Percentiles rank a stretch among this genome's conserved stretches.
These are phyloP conservation scores for Spea bombifrons DNA, from an alignment of 2,113 vertebrate genomes.

Conservation along the genomic window DNA sequence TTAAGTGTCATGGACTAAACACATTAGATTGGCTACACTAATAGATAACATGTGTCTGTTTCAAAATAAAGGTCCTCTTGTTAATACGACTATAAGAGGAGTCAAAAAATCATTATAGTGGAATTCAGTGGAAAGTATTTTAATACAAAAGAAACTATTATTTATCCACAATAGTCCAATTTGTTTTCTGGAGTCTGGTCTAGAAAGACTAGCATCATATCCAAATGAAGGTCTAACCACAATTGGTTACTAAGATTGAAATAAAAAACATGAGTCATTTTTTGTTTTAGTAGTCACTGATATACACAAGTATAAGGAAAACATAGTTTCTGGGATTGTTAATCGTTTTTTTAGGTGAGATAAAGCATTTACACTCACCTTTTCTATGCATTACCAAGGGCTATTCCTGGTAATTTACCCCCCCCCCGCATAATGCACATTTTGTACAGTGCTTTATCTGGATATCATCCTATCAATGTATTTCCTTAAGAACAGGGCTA, in stretches of 20 bases:
- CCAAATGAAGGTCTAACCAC: constrained; percentile 2
- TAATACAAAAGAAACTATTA: background rate
- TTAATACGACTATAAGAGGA: constrained; percentile 2
- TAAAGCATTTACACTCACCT: no score
- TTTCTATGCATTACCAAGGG: no score
- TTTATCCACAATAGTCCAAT: constrained; percentile 1
- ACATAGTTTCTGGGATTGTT: no score
- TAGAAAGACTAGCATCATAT: background rate
- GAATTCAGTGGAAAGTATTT: constrained; percentile 14
- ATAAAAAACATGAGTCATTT: background rate
- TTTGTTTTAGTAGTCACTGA: no score
- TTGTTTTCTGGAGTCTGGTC: background rate
- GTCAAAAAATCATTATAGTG: constrained; percentile 25
- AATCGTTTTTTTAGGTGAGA: no score
- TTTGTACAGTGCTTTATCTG: no score
- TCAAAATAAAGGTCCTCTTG: constrained; percentile 23
- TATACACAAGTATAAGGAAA: no score
- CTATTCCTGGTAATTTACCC: no score
- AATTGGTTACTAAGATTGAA: background rate
- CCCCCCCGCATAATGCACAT: no score
- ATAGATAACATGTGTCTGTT: constrained; percentile 31
- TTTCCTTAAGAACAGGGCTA: no score
- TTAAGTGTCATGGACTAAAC: background rate
- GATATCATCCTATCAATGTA: no score
- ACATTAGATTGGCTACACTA: constrained; percentile 13